phyloP scores from a whole-genome alignment of 2,888 invertebrate genomes.

The Cryptocephalus moraei region DNA sequence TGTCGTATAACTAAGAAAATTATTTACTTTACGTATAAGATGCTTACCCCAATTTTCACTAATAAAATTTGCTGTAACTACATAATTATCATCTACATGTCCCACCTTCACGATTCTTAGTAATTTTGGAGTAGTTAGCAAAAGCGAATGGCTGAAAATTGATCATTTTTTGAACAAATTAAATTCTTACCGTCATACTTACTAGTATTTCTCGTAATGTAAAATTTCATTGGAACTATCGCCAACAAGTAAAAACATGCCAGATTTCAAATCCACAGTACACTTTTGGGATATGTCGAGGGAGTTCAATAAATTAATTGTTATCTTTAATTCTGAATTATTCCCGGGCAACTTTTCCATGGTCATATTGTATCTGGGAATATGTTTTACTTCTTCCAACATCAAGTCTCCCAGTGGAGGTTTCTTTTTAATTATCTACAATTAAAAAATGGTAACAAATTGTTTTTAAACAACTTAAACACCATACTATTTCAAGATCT shows the following conservation, averaged over 20 bases:
- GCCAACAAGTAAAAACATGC: conserved; percentile 51
- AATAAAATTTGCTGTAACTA: conserved; percentile 45
- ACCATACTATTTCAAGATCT: conserved; percentile 56
- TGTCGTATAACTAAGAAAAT: conserved; percentile 6
- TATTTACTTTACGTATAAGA: not conserved
- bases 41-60: conserved; percentile 48
- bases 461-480: conserved; percentile 1
- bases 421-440: conserved; percentile 59
- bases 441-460: conserved; percentile 5
- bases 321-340: conserved; percentile 11
- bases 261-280: conserved; percentile 44
- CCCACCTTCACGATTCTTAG: conserved; percentile 37
- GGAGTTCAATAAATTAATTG: conserved; percentile 36
- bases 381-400: conserved; percentile 47
- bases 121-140: conserved; percentile 40
- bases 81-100: conserved; percentile 34
- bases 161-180: no score
- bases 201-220: conserved; percentile 46
- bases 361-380: conserved; percentile 52
- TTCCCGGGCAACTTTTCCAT: conserved; percentile 25
- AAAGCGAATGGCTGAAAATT: conserved; percentile 28
- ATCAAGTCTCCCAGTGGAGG: conserved; percentile 63
- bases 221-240: conserved; percentile 54
- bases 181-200: conserved; percentile 20
- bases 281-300: conserved; percentile 37